Conservation (phyloP, 2,113 vertebrate species). For the Ciconia maguari region DNA sequence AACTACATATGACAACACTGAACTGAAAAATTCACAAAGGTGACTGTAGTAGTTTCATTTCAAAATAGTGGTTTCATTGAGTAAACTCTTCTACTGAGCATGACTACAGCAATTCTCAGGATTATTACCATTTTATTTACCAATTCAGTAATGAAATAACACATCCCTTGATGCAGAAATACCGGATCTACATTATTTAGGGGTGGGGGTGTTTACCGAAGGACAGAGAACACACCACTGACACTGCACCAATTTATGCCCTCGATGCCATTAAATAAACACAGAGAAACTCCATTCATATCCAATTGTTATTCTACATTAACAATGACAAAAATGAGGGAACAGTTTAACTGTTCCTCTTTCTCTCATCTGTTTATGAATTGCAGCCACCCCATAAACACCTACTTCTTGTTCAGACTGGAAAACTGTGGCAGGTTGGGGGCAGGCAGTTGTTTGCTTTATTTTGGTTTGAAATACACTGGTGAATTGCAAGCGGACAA, state of each 20-base stretch:
- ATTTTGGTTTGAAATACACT: background rate
- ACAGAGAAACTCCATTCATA: background rate
- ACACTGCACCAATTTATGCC: background rate
- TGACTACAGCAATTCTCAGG: background rate
- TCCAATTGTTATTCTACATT: background rate
- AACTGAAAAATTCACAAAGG: slow-evolving; percentile 5
- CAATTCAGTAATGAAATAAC: background rate
- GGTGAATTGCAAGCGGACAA: background rate
- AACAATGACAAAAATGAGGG: background rate
- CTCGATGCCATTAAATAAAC: background rate
- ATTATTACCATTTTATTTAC: background rate
- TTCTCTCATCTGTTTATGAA: background rate
- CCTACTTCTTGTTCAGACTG: background rate
- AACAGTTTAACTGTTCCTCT: background rate
- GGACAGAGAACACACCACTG: background rate
- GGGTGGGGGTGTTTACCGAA: background rate
- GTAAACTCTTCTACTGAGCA: background rate
- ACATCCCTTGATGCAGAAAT: background rate
- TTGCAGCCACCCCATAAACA: background rate
- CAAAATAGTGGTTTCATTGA: background rate
- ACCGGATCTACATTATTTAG: too few species aligned
- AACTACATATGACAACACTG: background rate
- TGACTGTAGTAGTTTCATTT: background rate
- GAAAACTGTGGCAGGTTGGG: background rate
- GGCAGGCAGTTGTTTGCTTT: background rate